These are phyloP conservation scores for Strix uralensis DNA, from an alignment of 2,113 vertebrate species.

Conservation along the genomic window DNA sequence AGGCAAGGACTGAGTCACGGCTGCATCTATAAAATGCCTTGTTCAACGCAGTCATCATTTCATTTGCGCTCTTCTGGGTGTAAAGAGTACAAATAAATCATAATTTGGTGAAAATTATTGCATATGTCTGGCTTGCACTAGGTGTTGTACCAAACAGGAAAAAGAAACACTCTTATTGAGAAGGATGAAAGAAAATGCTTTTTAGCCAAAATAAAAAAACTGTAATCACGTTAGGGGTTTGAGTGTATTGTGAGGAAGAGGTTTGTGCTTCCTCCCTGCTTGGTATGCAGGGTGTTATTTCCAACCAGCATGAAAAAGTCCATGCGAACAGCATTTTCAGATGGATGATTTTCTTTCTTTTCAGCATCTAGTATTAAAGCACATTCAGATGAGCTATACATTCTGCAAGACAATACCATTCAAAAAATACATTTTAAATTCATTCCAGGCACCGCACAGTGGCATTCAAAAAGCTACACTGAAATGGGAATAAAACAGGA, in stretches of 20 bases:
- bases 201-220: not conserved
- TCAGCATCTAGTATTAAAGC: not conserved
- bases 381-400: not conserved
- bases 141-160: not conserved
- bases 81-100: not conserved
- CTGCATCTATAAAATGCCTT: not conserved
- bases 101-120: not conserved
- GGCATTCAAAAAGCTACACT: not conserved
- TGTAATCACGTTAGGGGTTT: not conserved
- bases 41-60: not conserved
- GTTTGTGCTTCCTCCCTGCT: conserved; percentile 14
- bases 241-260: not conserved
- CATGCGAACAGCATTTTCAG: not conserved
- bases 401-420: conserved; percentile 8
- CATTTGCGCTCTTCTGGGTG: not conserved
- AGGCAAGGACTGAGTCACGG: not conserved
- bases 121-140: not conserved
- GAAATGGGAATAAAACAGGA: conserved; percentile 18
- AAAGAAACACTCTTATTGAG: not conserved
- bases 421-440: not conserved
- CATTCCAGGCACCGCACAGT: not conserved
- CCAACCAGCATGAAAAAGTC: not conserved
- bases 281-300: not conserved
- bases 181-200: not conserved
- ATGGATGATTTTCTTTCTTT: not conserved